Evolutionary conservation across 2,888 invertebrate species (phyloP), one percentile per base, ranked within the genome.

Genomic region (Acrocyrtus sp.): DNA sequence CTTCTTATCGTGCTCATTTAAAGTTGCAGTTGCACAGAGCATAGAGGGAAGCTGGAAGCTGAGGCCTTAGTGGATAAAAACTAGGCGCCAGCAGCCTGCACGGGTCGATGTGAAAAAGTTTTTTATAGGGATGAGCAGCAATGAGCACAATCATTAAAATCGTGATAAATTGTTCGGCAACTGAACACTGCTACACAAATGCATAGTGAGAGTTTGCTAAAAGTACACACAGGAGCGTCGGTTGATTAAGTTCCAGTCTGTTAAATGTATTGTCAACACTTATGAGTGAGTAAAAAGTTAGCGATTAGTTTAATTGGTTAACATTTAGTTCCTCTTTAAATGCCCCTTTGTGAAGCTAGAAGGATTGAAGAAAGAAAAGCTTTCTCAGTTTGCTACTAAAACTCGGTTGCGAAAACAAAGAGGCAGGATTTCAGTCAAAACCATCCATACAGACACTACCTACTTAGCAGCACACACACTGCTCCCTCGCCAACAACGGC

Each of bases 81-180:
- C 58, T 56, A 17, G 50, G 69, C 56, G 48, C 62, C 51, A 62
- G 53, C 50, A 68, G 67, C 69, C 69, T 69, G 69, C 69, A 69
- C 69, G 69, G 69, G 69, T 69, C 69, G 69, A 69, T 69, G 17
- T 26, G 12, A 47, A 47, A 17, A 19, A 47, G 47, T 19, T 19
- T 8, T 47, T 47, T 47, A n/a, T n/a, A 34, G 34, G 12, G 12
- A n/a, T n/a, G n/a, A 34, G 34, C 12, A 34, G 34, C 34, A 34
- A 34, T 34, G 34, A 34, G 34, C 34, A 34, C 12, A 34, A 34
- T 12, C 12, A 34, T 34, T 34, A 34, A 34, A 34, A n/a, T n/a
- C n/a, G n/a, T n/a, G 34, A 34, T 34, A 34, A 34, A 12, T 34
- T 5, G 12, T 34, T 5, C 34, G 34, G n/a, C n/a, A n/a, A n/a